These are phyloP conservation scores for Lordiphosa collinella DNA, from an alignment of 1,140 invertebrate species.

Conservation along the genomic window DNA sequence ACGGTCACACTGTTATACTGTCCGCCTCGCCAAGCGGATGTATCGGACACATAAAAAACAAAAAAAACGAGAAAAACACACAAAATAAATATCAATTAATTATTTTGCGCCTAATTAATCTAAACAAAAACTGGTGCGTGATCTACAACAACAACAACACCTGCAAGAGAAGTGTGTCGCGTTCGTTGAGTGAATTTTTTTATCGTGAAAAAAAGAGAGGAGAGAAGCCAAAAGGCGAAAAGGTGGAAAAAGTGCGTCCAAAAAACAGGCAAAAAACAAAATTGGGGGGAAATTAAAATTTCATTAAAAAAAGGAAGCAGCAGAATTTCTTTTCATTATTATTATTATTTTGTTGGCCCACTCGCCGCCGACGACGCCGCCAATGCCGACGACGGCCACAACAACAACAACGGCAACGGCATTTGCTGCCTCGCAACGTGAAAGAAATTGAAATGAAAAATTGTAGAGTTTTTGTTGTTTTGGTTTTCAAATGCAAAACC, in stretches of 20 bases:
- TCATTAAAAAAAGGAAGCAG: constrained; percentile 3
- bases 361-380: constrained; percentile 40
- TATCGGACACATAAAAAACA: too few relatives aligned
- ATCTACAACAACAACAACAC: constrained; percentile 1
- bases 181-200: constrained; percentile 31
- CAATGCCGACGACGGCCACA: constrained; percentile 29
- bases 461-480: neutral
- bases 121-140: constrained; percentile 1
- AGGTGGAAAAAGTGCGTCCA: constrained; percentile 36
- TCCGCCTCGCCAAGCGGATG: too few relatives aligned
- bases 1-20: neutral
- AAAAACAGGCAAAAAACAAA: constrained; percentile 13
- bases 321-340: neutral
- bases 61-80: too few relatives aligned
- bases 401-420: constrained; percentile 34
- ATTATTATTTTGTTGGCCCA: constrained; percentile 2
- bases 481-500: constrained; percentile 1
- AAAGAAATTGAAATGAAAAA: constrained; percentile 47
- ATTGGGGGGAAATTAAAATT: constrained; percentile 4
- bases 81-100: constrained; percentile 11
- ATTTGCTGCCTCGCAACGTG: constrained; percentile 27
- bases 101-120: constrained; percentile 6
- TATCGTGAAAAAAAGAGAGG: constrained; percentile 3
- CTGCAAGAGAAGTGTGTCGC: neutral
- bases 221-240: constrained; percentile 37